phyloP scores from a whole-genome alignment of 1,140 invertebrate species.

The Heliconius hermathena region DNA sequence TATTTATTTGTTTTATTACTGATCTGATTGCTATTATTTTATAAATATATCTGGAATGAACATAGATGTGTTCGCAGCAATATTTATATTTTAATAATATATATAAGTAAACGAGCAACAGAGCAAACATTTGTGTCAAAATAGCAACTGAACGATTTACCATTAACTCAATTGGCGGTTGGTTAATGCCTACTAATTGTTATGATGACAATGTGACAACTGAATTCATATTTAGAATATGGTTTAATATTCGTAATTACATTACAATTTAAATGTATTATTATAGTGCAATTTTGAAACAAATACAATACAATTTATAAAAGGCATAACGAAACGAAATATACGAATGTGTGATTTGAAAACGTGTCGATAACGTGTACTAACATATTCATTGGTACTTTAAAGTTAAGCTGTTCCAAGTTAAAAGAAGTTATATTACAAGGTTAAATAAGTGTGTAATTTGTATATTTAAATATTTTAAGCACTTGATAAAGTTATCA shows the following conservation, averaged over 20 bases:
- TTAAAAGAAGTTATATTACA: neutral
- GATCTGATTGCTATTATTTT: neutral
- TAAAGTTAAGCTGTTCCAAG: neutral
- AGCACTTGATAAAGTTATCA: neutral
- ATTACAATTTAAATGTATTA: neutral
- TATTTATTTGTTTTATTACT: neutral
- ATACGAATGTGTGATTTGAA: neutral
- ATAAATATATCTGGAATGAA: neutral
- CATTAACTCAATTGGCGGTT: neutral
- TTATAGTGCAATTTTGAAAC: neutral
- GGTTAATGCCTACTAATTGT: neutral
- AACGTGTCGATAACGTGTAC: neutral
- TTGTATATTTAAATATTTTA: conserved; percentile 2
- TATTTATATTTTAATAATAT: neutral
- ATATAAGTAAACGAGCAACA: neutral
- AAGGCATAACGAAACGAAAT: neutral
- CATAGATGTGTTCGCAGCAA: neutral
- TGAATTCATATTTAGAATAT: neutral
- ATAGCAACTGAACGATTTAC: neutral
- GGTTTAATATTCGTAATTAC: neutral
- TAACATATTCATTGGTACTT: neutral
- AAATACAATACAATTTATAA: neutral
- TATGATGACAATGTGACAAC: neutral
- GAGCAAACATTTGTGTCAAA: neutral
- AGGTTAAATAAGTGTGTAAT: neutral